Conservation (phyloP, 2,888 invertebrate species). For the Scaptomyza parva region DNA sequence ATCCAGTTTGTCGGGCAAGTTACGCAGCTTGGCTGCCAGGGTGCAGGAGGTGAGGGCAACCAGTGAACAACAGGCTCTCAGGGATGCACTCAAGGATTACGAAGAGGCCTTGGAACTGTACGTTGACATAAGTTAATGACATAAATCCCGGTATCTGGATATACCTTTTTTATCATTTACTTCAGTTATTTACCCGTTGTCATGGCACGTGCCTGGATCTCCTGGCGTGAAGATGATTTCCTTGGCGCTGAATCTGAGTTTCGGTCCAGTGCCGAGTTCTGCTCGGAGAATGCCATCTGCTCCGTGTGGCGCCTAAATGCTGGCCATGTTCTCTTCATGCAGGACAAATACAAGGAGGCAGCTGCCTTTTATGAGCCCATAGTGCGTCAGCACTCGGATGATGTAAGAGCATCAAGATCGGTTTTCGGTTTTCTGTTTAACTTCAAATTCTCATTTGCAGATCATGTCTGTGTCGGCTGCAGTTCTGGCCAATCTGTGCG, state of each 20-base stretch:
- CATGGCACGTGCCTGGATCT: constrained; percentile 99
- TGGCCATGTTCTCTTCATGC: constrained; percentile 99
- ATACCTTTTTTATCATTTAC: background rate
- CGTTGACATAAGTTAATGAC: too few species aligned
- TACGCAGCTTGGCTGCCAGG: constrained; percentile 96
- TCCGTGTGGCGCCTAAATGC: constrained; percentile 94
- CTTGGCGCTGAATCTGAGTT: constrained; percentile 98
- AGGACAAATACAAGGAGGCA: constrained; percentile 99
- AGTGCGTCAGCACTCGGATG: constrained; percentile 96
- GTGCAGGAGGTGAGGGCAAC: constrained; percentile 96
- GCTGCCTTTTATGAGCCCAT: constrained; percentile 99
- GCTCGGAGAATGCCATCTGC: constrained; percentile 96
- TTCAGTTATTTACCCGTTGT: constrained; percentile 96
- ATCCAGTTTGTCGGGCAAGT: constrained; percentile 94
- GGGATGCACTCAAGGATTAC: constrained; percentile 95
- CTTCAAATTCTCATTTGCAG: constrained; percentile 81
- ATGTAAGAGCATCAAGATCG: constrained; percentile 85
- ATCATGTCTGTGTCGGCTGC: constrained; percentile 98
- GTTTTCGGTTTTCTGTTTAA: background rate
- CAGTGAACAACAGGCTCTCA: constrained; percentile 94
- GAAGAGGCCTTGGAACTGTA: constrained; percentile 92
- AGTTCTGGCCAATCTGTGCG: constrained; percentile 98
- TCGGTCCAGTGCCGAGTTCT: constrained; percentile 98
- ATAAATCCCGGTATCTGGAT: too few species aligned
- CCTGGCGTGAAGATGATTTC: constrained; percentile 99